phyloP scores from a whole-genome alignment of 2,888 invertebrate genomes.

The Boloria euphrosyne region DNA sequence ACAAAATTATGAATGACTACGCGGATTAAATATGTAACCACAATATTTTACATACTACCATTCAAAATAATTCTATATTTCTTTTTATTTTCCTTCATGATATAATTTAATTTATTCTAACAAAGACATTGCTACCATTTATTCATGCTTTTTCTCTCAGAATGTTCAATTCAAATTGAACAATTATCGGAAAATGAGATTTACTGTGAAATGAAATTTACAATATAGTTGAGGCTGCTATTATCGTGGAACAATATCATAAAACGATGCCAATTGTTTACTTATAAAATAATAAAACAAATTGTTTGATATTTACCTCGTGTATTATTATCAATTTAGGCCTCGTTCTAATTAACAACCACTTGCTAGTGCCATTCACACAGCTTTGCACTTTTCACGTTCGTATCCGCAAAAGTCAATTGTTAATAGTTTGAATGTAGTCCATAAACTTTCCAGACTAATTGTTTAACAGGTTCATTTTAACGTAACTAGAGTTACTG shows the following conservation, averaged over 20 bases:
- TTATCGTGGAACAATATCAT: neutral
- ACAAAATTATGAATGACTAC: constrained; percentile 35
- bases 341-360: neutral
- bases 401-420: constrained; percentile 8
- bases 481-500: neutral
- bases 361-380: constrained; percentile 5
- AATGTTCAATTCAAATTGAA: too few relatives aligned
- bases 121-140: too few relatives aligned
- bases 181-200: too few relatives aligned
- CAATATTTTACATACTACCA: neutral
- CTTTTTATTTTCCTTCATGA: too few relatives aligned
- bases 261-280: neutral
- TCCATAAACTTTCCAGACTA: constrained; percentile 15
- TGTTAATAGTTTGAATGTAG: neutral
- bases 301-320: constrained; percentile 6
- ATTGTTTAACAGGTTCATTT: constrained; percentile 8
- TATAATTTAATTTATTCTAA: too few relatives aligned
- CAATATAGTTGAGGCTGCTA: too few relatives aligned
- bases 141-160: too few relatives aligned
- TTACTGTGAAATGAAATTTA: too few relatives aligned
- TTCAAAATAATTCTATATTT: too few relatives aligned
- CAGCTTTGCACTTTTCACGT: constrained; percentile 6
- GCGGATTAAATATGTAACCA: neutral
- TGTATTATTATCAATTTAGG: neutral
- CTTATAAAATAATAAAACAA: neutral